Conservation (phyloP, 2,888 invertebrate species). For the Agrochola lychnidis region DNA sequence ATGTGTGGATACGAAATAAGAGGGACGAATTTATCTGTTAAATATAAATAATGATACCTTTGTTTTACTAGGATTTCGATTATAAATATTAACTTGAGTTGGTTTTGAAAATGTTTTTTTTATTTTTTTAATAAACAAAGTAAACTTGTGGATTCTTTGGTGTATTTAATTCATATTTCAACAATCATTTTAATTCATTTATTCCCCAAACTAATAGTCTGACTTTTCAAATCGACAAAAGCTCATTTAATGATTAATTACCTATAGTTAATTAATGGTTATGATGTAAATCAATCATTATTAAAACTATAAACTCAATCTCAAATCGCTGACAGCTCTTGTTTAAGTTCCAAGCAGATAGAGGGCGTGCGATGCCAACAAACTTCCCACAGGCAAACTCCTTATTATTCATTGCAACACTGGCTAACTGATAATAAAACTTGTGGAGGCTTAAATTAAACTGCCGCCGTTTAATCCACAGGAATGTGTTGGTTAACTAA, state of each 20-base stretch:
- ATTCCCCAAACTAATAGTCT: neutral
- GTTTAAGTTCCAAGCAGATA: slow-evolving; percentile 65
- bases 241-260: neutral
- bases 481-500: slow-evolving; percentile 50
- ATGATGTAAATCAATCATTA: slow-evolving; percentile 7
- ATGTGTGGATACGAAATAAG: slow-evolving; percentile 28
- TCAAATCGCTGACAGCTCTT: slow-evolving; percentile 59
- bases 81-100: neutral
- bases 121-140: neutral
- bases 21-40: slow-evolving; percentile 1
- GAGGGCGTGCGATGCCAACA: slow-evolving; percentile 61
- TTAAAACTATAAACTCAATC: slow-evolving; percentile 37
- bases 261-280: neutral
- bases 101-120: neutral
- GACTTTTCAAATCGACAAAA: neutral
- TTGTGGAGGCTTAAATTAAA: slow-evolving; percentile 78
- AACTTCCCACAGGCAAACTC: slow-evolving; percentile 74
- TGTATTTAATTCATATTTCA: neutral
- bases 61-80: slow-evolving; percentile 4
- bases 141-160: neutral
- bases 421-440: slow-evolving; percentile 83
- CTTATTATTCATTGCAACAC: slow-evolving; percentile 83
- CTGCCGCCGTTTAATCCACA: slow-evolving; percentile 71
- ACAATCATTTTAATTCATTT: neutral
- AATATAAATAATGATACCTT: slow-evolving; percentile 22